Conservation (phyloP, 92 coral and sea anemone species). For the Epizoanthus illoricatus region DNA sequence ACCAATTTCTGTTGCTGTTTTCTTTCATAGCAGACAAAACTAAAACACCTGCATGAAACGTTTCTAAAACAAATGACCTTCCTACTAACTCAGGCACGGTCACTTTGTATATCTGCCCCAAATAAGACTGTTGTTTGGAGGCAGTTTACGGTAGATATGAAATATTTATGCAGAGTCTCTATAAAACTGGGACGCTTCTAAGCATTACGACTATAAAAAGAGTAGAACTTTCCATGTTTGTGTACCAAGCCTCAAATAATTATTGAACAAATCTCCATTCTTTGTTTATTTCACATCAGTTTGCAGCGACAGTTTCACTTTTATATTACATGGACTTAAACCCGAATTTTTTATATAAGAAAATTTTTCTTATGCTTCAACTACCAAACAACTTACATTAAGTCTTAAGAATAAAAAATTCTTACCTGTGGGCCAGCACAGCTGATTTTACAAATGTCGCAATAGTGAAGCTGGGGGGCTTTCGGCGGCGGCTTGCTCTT, state of each 20-base stretch:
- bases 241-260: neutral
- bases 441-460: constrained; percentile 97
- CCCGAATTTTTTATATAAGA: too few relatives aligned
- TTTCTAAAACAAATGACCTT: too few relatives aligned
- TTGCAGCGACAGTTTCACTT: neutral
- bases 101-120: too few relatives aligned
- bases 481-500: constrained; percentile 90
- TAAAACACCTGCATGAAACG: too few relatives aligned
- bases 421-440: constrained; percentile 99
- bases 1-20: neutral
- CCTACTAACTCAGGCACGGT: too few relatives aligned
- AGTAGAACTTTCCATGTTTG: too few relatives aligned
- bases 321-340: neutral
- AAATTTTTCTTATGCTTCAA: too few relatives aligned
- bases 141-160: neutral
- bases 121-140: neutral
- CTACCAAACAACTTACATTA: too few relatives aligned
- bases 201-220: neutral
- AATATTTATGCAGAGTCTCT: neutral
- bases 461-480: constrained; percentile 94
- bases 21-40: too few relatives aligned
- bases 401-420: too few relatives aligned
- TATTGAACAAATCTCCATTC: too few relatives aligned
- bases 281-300: neutral
- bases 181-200: neutral